Evolutionary conservation across 2,888 invertebrate genomes (phyloP), one percentile per base, ranked within the genome.

Genomic region (Euzetes globulus): DNA sequence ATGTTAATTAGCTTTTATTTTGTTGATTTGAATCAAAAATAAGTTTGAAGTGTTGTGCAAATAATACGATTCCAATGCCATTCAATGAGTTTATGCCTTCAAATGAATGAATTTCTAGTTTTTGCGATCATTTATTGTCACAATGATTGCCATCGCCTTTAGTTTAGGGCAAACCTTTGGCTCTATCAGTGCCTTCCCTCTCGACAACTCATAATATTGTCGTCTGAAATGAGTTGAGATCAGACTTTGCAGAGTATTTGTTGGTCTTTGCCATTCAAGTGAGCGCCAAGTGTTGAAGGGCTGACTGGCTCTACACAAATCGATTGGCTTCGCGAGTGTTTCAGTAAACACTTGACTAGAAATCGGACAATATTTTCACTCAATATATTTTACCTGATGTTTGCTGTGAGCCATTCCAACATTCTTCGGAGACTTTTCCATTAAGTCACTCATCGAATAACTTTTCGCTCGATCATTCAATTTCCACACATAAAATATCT

Each of bases 241-340:
- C 55, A 22, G 22, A 55, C 41, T 41, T 41, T 41, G 55, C 19
- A 5, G 17, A 19, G 22, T 55, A 22, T 55, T 19, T 22, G 63
- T 63, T 60, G 19, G 63, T 29, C 1, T 63, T 33, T 63, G 63
- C 63, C 27, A n/a, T 29, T 63, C 33, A 33, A 63, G 63, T 63
- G 63, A 29, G 55, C 22, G 55, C 13, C 22, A 22, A 55, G 55
- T 55, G 52, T 22, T 25, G 17, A 63, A 63, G 63, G 63, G 63
- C 63, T 63, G 33, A 27, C 17, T 27, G 19, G 55, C 22, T 22
- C 19, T 22, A 29, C 29, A 29, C 68, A 41, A 68, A 68, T 68
- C 68, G 68, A 68, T 68, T 68, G 68, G 68, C 22, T 68, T 68
- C 41, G 37, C 45, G 22, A 68, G 68, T 68, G 68, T 45, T 68